Conservation (phyloP, 64 coral and sea anemone species). For the Actinia tenebrosa region DNA sequence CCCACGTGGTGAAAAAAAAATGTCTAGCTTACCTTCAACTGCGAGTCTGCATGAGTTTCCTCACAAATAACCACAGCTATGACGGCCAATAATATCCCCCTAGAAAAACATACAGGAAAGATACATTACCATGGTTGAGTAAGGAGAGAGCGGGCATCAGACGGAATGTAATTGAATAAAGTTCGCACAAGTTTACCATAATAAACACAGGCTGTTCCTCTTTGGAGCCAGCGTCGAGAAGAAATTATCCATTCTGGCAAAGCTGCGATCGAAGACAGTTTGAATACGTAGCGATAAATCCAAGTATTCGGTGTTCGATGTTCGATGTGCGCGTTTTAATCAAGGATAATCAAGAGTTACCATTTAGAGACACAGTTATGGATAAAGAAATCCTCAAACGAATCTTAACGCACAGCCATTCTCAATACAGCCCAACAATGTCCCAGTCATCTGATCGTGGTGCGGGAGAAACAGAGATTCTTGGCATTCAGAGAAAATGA, state of each 20-base stretch:
- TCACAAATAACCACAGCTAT: neutral
- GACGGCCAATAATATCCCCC: neutral
- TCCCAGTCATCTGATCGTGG: conserved; percentile 14
- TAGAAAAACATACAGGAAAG: neutral
- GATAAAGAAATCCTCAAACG: neutral
- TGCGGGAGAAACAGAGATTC: neutral
- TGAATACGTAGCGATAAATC: neutral
- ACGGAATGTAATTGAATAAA: neutral
- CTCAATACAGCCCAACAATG: neutral
- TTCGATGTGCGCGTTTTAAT: neutral
- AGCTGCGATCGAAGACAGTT: neutral
- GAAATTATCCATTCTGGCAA: neutral
- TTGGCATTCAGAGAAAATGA: conserved; percentile 18
- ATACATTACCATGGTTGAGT: neutral
- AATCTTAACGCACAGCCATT: neutral
- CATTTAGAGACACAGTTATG: neutral
- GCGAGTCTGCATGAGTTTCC: neutral
- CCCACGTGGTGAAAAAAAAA: neutral
- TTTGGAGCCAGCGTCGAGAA: neutral
- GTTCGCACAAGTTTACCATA: neutral
- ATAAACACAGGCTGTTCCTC: neutral
- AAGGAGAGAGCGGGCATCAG: neutral
- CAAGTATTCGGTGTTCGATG: neutral
- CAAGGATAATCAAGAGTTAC: neutral
- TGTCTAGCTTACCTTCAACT: neutral